Evolutionary conservation across 2,888 invertebrate genomes (phyloP).

Genomic region (Trichopria drosophilae): DNA sequence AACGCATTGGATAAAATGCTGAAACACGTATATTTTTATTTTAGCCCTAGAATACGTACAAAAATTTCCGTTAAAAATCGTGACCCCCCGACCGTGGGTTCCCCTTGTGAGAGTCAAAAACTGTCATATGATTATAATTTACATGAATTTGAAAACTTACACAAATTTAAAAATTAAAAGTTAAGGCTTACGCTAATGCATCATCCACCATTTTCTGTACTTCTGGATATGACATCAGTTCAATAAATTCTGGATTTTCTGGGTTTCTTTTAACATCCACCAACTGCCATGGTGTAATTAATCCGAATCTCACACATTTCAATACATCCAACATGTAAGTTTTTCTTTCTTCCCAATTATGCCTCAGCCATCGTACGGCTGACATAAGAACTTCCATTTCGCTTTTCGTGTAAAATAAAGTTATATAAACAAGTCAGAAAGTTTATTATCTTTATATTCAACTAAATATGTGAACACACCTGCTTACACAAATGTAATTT

Average conservation of each 20-base stretch:
- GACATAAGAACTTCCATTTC: conserved; percentile 81
- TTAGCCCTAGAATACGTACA: too few species aligned
- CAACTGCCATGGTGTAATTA: conserved; percentile 79
- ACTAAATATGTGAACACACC: conserved; percentile 62
- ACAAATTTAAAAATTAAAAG: conserved; percentile 7
- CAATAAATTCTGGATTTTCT: conserved; percentile 72
- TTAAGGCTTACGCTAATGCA: conserved; percentile 70
- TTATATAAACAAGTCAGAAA: background rate
- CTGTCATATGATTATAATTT: conserved; percentile 1
- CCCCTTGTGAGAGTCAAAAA: too few species aligned
- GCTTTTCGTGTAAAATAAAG: conserved; percentile 49
- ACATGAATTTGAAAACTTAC: background rate
- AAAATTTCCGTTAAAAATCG: too few species aligned
- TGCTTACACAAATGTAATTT: conserved; percentile 74
- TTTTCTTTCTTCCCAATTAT: conserved; percentile 69
- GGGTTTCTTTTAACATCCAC: conserved; percentile 77
- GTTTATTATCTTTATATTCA: background rate
- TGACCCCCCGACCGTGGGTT: too few species aligned
- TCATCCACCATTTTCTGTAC: conserved; percentile 80
- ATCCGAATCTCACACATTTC: conserved; percentile 74
- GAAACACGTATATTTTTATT: too few species aligned
- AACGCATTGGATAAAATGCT: too few species aligned
- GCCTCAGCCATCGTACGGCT: conserved; percentile 77
- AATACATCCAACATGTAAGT: conserved; percentile 66
- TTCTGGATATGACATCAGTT: conserved; percentile 68